Conservation (phyloP, 2,797 vertebrate species). For the Garrulus glandarius region DNA sequence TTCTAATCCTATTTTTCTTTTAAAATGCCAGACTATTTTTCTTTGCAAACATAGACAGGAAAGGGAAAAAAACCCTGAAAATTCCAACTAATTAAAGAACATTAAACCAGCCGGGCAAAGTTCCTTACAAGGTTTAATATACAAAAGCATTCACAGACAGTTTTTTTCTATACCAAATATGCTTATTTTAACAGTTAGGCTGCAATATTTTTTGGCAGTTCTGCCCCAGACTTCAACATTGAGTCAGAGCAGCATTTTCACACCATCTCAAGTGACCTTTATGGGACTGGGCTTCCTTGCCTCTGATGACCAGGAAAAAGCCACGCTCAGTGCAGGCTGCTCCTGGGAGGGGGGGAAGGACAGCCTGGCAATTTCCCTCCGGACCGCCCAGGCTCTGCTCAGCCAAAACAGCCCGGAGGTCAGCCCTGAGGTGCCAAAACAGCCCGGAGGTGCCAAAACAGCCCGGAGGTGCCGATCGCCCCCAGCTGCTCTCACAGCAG, state of each 20-base stretch:
- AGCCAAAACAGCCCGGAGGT: not conserved
- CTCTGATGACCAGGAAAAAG: not conserved
- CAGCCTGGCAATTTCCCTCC: not conserved
- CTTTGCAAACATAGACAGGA: not conserved
- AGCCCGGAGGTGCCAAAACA: not conserved
- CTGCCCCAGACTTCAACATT: not conserved
- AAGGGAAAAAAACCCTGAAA: not conserved
- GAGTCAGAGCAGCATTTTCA: not conserved
- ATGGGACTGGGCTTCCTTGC: not conserved
- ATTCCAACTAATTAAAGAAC: not conserved
- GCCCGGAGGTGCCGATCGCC: not conserved
- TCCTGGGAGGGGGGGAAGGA: not conserved
- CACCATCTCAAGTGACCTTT: not conserved
- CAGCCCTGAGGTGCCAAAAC: fast-evolving
- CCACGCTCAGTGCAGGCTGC: fast-evolving
- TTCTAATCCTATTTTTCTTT: not conserved
- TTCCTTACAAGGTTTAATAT: not conserved
- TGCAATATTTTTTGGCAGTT: not conserved
- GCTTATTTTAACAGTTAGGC: not conserved
- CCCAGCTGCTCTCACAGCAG: not conserved
- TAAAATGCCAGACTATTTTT: not conserved
- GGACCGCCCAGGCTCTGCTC: not conserved
- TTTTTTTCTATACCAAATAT: not conserved
- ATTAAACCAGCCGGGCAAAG: not conserved
- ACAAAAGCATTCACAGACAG: not conserved